A percentile compares a stretch with the other conserved stretches of the same genome.
Evolutionary conservation across 1,140 invertebrate species (phyloP).

Genomic region (Mercenaria mercenaria): DNA sequence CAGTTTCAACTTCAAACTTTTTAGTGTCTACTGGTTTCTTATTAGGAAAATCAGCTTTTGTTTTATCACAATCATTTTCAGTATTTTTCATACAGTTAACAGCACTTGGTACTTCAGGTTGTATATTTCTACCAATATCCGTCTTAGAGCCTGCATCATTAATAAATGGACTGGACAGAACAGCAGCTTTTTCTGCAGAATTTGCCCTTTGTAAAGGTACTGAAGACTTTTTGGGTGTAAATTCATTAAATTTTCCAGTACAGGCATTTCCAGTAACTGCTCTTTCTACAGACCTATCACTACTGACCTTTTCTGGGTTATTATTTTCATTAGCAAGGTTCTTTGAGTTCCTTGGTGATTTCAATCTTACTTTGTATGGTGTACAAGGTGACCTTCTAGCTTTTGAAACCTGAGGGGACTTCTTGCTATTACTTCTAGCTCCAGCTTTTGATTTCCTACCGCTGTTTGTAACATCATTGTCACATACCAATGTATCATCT

Average conservation of each 20-base stretch:
- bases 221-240: too few relatives aligned
- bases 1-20: neutral
- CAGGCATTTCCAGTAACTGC: too few relatives aligned
- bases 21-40: neutral
- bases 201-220: too few relatives aligned
- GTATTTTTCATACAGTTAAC: neutral
- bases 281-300: too few relatives aligned
- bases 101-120: too few relatives aligned
- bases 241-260: too few relatives aligned
- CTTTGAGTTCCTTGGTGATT: constrained; percentile 14
- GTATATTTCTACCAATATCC: too few relatives aligned
- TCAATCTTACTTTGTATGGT: neutral
- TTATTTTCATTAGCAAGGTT: too few relatives aligned
- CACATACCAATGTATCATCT: neutral
- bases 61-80: neutral
- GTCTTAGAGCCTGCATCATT: too few relatives aligned
- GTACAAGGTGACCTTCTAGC: neutral
- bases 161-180: too few relatives aligned
- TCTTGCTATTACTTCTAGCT: constrained; percentile 18
- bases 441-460: constrained; percentile 4
- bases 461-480: constrained; percentile 46
- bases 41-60: neutral
- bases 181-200: too few relatives aligned
- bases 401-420: constrained; percentile 12
- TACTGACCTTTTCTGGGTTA: too few relatives aligned